These are phyloP conservation scores for Colinus virginianus DNA, from an alignment of 2,113 vertebrate genomes.

Conservation along the genomic window DNA sequence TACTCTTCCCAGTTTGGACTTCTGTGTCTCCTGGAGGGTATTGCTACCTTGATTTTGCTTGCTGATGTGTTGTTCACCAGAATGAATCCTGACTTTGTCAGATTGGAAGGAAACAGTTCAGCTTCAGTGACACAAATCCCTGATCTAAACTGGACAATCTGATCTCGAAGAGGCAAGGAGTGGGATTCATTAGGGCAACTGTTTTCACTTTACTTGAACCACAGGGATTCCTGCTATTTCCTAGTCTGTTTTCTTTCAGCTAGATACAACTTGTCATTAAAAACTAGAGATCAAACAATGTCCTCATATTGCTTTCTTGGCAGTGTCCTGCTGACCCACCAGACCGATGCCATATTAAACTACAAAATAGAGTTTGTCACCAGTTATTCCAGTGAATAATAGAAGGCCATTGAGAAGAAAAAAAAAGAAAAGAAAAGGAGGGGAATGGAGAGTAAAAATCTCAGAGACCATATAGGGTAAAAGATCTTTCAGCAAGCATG, in stretches of 20 bases:
- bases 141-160: background rate
- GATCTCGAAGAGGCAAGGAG: background rate
- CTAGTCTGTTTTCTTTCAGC: background rate
- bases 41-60: background rate
- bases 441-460: background rate
- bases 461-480: background rate
- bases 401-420: background rate
- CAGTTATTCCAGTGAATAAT: background rate
- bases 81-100: background rate
- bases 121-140: background rate
- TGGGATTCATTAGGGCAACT: background rate
- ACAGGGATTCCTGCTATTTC: background rate
- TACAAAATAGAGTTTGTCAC: background rate
- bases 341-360: background rate
- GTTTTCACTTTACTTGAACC: background rate
- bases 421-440: background rate
- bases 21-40: background rate
- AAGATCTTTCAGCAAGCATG: background rate
- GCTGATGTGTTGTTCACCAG: background rate
- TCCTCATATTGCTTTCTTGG: background rate
- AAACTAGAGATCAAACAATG: background rate
- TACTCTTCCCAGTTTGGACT: background rate
- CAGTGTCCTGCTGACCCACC: background rate
- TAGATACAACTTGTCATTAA: background rate
- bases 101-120: background rate